Evolutionary conservation across 2,113 vertebrate genomes (phyloP), one percentile per base, ranked within the genome.

Genomic region (Heptranchias perlo): DNA sequence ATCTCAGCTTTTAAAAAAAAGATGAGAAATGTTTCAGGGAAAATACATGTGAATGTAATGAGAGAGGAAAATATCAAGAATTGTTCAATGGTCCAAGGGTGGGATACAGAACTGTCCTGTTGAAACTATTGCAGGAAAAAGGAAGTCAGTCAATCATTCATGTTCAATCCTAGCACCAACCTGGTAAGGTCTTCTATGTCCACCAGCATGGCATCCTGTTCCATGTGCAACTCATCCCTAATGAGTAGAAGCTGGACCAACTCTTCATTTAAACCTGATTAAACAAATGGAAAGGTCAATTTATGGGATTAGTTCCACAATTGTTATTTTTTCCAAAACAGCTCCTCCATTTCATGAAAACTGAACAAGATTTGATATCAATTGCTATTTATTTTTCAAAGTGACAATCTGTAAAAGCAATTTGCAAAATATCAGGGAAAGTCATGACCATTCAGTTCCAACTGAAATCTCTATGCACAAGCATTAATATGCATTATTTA

Each of bases 111-210:
- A 31, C 28, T 95, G 47, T 13, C 4, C 44, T 52, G 25, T 52
- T 52, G 94, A 69, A 95, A 73, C 65, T 58, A 6, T 14, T 52
- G 28, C 94, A 95, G 44, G 62, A 31, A 49, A 67, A 69, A 69
- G n/a, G 14, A 94, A 95, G 13, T 62, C 25, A 64, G 61, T 39
- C 35, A 23, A 35, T 39, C 58, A 49, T 69, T 95, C 39, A 49
- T 95, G 62, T 52, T 95, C 49, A 73, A 23, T 47, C 11, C 4
- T 21, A 52, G 92, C 95, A 96, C 67, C 97, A 96, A 99, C 99
- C 99, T 99, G 97, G 99, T 99, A 97, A 99, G 97, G 96, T 99
- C 99, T 97, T 99, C 99, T 1, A 99, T 99, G 98, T 99, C 99
- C 96, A 99, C 99, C 98, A 99, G 98, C 99, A 99, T 99, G 96